These are phyloP conservation scores for Polymixis flavicincta DNA, from an alignment of 2,888 invertebrate species.

Conservation along the genomic window DNA sequence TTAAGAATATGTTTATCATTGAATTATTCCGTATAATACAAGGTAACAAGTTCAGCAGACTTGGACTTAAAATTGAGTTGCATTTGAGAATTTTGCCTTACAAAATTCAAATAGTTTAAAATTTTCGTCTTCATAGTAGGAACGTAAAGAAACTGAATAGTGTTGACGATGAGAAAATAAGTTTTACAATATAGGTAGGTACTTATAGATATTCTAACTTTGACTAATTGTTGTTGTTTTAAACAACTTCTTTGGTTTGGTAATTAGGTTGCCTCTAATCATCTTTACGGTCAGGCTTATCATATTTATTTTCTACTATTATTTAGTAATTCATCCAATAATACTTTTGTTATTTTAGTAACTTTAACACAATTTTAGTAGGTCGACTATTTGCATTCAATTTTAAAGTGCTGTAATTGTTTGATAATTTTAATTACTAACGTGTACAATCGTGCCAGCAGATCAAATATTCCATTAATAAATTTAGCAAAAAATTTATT, in stretches of 20 bases:
- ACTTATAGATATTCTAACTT: neutral
- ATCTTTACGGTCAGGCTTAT: neutral
- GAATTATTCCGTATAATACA: no score
- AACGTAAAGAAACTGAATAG: neutral
- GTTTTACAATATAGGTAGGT: neutral
- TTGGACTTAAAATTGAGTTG: no score
- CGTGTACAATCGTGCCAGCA: slow-evolving; percentile 13
- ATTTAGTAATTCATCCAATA: neutral
- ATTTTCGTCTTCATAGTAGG: no score
- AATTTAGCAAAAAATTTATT: slow-evolving; percentile 3
- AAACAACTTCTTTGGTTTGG: neutral
- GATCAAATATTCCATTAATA: neutral
- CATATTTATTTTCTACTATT: neutral
- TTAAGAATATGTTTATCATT: no score
- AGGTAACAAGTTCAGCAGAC: no score
- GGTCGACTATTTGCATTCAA: neutral
- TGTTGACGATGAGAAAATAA: neutral
- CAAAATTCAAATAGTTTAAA: no score
- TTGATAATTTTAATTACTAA: slow-evolving; percentile 22
- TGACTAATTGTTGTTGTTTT: neutral
- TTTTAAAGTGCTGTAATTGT: neutral
- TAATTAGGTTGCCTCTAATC: slow-evolving; percentile 4
- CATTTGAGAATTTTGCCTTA: no score
- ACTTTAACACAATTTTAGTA: neutral
- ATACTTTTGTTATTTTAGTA: neutral